Evolutionary conservation across 1,140 invertebrate genomes (phyloP).

Genomic region (Hycleus cichorii): DNA sequence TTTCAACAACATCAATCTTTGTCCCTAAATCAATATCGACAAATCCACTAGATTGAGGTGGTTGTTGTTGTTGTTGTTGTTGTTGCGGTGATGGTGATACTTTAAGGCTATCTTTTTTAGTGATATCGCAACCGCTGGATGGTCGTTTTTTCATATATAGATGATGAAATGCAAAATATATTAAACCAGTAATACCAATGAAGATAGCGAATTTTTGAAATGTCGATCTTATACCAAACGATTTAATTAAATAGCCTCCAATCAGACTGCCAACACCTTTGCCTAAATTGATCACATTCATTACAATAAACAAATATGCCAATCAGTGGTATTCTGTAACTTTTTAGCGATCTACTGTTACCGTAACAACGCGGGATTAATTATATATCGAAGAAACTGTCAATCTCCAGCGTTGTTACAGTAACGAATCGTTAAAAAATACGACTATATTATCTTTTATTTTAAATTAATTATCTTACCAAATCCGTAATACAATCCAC

Average conservation of each 20-base stretch:
- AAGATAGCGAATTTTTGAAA: slow-evolving; percentile 63
- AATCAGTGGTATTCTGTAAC: not conserved
- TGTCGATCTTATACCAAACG: slow-evolving; percentile 61
- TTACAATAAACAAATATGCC: not conserved
- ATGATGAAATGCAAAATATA: slow-evolving; percentile 64
- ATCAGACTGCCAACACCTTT: slow-evolving; percentile 69
- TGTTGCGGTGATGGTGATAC: slow-evolving; percentile 2
- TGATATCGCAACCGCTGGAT: slow-evolving; percentile 25
- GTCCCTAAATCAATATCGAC: slow-evolving; percentile 19
- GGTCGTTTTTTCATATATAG: slow-evolving; percentile 51
- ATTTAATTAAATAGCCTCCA: slow-evolving; percentile 70
- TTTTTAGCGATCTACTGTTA: not conserved
- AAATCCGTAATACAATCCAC: slow-evolving; percentile 73
- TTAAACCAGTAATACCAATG: slow-evolving; percentile 54
- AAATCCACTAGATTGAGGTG: not conserved
- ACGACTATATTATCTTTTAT: not conserved
- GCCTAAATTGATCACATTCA: slow-evolving; percentile 45
- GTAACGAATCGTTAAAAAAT: not conserved
- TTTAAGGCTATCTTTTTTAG: slow-evolving; percentile 23
- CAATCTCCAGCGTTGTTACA: no score
- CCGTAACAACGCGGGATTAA: no score
- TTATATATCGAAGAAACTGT: no score
- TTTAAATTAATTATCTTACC: slow-evolving; percentile 43
- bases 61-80: not conserved
- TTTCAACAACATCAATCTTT: slow-evolving; percentile 16